Percentiles rank a stretch among this genome's conserved stretches.
phyloP scores from a whole-genome alignment of 1,140 invertebrate species.

The Ceratoteleas bidentatus region DNA sequence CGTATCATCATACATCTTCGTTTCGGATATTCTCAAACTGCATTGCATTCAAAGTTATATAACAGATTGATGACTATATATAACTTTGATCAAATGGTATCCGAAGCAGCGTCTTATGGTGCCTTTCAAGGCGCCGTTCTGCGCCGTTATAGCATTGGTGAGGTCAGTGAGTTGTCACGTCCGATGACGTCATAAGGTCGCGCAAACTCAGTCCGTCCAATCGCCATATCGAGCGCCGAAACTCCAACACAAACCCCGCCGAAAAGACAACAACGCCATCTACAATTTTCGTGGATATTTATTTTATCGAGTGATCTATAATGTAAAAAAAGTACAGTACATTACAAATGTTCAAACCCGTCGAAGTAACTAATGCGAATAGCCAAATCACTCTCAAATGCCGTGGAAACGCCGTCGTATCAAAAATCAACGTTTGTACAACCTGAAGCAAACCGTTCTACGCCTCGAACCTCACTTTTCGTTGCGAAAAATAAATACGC shows the following conservation, averaged over 20 bases:
- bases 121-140: conserved; percentile 27
- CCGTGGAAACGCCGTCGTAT: neutral
- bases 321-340: conserved; percentile 14
- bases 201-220: conserved; percentile 12
- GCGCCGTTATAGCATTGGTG: conserved; percentile 47
- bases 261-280: neutral
- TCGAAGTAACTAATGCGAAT: neutral
- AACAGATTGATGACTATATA: conserved; percentile 11
- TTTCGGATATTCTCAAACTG: neutral
- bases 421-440: conserved; percentile 3
- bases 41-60: conserved; percentile 21
- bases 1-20: too few relatives aligned
- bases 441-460: neutral
- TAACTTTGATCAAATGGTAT: conserved; percentile 19
- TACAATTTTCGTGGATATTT: conserved; percentile 10
- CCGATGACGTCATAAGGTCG: conserved; percentile 46
- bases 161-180: conserved; percentile 52
- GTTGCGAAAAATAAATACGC: too few relatives aligned
- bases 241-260: neutral
- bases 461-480: neutral
- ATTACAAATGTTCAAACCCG: neutral
- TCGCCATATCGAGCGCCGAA: conserved; percentile 27
- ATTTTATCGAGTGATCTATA: conserved; percentile 16
- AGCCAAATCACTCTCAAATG: neutral
- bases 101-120: conserved; percentile 21